These are phyloP conservation scores for human (Homo sapiens) DNA, from an alignment of 2,113 vertebrate genomes.

Conservation along the genomic window DNA sequence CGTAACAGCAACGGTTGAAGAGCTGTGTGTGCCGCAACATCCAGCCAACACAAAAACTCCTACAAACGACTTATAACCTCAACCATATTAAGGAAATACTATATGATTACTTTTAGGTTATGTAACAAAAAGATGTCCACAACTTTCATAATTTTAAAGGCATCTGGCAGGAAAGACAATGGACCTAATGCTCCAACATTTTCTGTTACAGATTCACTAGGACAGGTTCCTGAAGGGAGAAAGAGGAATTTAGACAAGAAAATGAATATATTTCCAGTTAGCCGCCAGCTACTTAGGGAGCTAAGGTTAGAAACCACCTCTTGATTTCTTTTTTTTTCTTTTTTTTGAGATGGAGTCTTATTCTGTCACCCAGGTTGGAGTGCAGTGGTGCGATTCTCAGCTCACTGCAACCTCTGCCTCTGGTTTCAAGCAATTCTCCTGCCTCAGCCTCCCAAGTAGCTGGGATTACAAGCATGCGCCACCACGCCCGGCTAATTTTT, in stretches of 20 bases:
- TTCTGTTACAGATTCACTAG: not conserved
- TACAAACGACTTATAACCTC: not conserved
- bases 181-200: not conserved
- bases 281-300: not conserved
- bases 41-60: not conserved
- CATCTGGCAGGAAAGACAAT: not conserved
- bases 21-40: not conserved
- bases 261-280: not conserved
- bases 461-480: too few species aligned
- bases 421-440: too few species aligned
- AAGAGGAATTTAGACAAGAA: not conserved
- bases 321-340: not conserved
- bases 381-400: too few species aligned
- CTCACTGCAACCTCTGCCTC: too few species aligned
- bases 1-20: not conserved
- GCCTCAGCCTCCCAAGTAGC: too few species aligned
- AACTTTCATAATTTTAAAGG: not conserved
- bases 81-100: not conserved
- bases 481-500: too few species aligned
- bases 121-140: not conserved
- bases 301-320: not conserved
- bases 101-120: not conserved
- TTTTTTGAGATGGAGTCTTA: too few species aligned
- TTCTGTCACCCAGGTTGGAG: too few species aligned
- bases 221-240: not conserved